Evolutionary conservation across 1,140 invertebrate species (phyloP).

Genomic region (Littorina saxatilis): DNA sequence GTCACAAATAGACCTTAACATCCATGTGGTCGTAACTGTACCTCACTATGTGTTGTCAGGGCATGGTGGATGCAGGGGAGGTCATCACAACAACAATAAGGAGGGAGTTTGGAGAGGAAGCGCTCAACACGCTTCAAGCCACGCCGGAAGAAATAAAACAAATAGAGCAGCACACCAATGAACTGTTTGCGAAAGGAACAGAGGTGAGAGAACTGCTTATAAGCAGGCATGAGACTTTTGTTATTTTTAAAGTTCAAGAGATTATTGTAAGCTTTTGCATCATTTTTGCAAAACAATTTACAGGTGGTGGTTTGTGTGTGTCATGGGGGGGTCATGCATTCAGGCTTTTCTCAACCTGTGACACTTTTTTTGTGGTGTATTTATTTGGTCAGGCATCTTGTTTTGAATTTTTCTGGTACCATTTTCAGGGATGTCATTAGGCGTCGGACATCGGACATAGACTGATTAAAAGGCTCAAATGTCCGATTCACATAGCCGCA

Average conservation of each 20-base stretch:
- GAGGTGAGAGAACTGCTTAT: constrained; percentile 59
- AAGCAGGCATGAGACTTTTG: neutral
- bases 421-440: too few species aligned
- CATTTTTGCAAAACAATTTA: neutral
- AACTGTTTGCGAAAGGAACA: constrained; percentile 85
- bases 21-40: too few species aligned
- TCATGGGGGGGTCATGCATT: too few species aligned
- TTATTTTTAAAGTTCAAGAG: neutral
- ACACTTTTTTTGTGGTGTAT: neutral
- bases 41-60: constrained; percentile 81
- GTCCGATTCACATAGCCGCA: too few species aligned
- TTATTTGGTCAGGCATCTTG: too few species aligned
- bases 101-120: constrained; percentile 96
- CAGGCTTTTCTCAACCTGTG: neutral
- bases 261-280: neutral
- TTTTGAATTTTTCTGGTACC: too few species aligned
- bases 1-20: too few species aligned
- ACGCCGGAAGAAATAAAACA: constrained; percentile 78
- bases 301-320: neutral
- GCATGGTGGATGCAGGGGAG: constrained; percentile 97
- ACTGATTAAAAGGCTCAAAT: too few species aligned
- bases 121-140: constrained; percentile 84
- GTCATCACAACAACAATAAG: constrained; percentile 85
- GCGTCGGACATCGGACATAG: too few species aligned
- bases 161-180: constrained; percentile 79